Conservation (phyloP, 2,888 invertebrate species). For the Amphiduros pacificus region DNA sequence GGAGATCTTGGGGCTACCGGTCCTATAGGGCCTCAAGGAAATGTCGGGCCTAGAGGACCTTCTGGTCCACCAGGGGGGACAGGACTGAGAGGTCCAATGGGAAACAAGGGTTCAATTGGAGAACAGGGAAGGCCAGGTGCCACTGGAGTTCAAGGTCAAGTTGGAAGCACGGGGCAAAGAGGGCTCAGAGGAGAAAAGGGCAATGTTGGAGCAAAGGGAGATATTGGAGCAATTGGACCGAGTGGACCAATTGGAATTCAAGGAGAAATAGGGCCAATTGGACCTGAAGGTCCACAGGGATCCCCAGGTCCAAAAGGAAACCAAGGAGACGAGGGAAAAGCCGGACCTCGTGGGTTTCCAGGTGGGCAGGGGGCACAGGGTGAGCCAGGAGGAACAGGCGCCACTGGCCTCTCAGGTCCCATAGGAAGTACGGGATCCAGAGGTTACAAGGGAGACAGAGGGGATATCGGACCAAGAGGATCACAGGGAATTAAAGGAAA, state of each 20-base stretch:
- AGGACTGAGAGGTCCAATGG: no score
- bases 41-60: no score
- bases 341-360: slow-evolving; percentile 16
- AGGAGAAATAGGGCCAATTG: not conserved
- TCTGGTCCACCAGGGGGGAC: no score
- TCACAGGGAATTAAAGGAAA: not conserved
- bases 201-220: no score
- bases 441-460: slow-evolving; percentile 16
- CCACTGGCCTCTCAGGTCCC: slow-evolving; percentile 4
- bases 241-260: slow-evolving; percentile 3
- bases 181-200: no score
- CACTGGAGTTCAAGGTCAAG: no score
- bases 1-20: no score
- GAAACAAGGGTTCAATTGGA: no score
- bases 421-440: slow-evolving; percentile 1
- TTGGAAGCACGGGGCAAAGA: no score
- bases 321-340: not conserved
- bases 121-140: no score
- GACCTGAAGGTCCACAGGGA: slow-evolving; percentile 16
- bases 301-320: slow-evolving; percentile 2
- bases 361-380: slow-evolving; percentile 13
- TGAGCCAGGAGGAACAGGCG: not conserved
- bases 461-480: slow-evolving; percentile 19
- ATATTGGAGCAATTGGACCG: no score
- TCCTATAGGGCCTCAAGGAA: no score